Percentiles rank a stretch among this genome's conserved stretches.
Evolutionary conservation across 1,140 invertebrate genomes (phyloP).

Genomic region (Aplysia californica): DNA sequence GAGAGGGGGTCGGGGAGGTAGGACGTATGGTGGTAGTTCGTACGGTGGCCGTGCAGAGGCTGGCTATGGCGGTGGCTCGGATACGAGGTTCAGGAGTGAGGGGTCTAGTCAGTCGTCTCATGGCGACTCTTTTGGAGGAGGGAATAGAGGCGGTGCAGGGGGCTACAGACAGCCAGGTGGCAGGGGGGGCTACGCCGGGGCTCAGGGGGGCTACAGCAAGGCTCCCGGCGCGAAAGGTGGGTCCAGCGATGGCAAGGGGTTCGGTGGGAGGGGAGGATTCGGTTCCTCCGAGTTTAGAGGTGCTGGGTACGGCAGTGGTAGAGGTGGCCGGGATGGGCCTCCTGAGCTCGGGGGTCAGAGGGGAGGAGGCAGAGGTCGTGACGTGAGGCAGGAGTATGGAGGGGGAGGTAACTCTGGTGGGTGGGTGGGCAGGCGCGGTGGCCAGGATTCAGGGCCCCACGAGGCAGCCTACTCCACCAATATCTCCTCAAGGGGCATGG

Average conservation of each 20-base stretch:
- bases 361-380: not conserved
- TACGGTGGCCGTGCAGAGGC: not conserved
- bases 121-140: not conserved
- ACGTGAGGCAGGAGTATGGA: not conserved
- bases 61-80: not conserved
- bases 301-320: not conserved
- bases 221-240: too few relatives aligned
- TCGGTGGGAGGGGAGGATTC: not conserved
- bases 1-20: not conserved
- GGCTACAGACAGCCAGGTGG: too few relatives aligned
- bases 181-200: too few relatives aligned
- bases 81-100: not conserved
- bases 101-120: not conserved
- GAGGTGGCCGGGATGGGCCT: not conserved
- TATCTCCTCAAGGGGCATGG: not conserved
- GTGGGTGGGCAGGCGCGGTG: too few relatives aligned
- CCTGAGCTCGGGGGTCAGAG: not conserved
- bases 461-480: not conserved
- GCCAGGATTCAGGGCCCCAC: too few relatives aligned
- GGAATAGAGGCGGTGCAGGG: not conserved
- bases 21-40: not conserved
- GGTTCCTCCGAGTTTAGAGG: not conserved
- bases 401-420: not conserved
- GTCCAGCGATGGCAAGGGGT: not conserved
- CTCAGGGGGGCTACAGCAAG: too few relatives aligned